phyloP scores from a whole-genome alignment of 2,888 invertebrate species.

The Halictus ligatus region DNA sequence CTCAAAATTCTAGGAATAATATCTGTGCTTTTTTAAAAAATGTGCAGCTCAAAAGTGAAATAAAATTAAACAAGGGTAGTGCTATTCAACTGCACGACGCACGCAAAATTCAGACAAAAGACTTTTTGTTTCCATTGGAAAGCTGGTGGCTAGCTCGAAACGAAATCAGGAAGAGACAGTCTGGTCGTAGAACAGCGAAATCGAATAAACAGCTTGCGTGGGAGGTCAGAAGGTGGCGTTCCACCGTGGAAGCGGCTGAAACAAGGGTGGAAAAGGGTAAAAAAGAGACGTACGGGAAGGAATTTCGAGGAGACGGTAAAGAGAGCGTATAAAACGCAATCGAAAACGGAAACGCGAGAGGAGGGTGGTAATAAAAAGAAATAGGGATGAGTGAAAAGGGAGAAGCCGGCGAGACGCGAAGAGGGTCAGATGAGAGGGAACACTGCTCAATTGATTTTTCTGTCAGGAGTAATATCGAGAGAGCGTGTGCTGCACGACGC shows the following conservation, averaged over 20 bases:
- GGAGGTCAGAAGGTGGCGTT: not conserved
- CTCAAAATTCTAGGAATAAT: too few species aligned
- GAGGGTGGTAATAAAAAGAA: not conserved
- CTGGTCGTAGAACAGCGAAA: not conserved
- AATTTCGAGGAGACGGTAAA: not conserved
- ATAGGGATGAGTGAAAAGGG: conserved; percentile 25
- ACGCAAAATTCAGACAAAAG: not conserved
- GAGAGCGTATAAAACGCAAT: conserved; percentile 18
- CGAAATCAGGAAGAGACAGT: not conserved
- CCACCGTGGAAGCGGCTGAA: not conserved
- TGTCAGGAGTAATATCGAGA: conserved; percentile 55
- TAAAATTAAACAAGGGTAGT: not conserved
- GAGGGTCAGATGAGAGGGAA: conserved; percentile 27
- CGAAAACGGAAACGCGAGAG: not conserved
- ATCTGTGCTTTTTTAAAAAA: too few species aligned
- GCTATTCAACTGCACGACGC: not conserved
- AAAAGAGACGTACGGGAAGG: not conserved
- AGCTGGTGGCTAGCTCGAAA: not conserved
- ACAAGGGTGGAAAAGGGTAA: not conserved
- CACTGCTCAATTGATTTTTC: conserved; percentile 57
- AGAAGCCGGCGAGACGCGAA: not conserved
- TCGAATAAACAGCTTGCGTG: not conserved
- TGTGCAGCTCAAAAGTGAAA: not conserved
- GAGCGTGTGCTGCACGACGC: conserved; percentile 40
- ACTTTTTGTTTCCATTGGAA: not conserved